Conservation (phyloP, 2,113 vertebrate species). For the Amphiprion percula region DNA sequence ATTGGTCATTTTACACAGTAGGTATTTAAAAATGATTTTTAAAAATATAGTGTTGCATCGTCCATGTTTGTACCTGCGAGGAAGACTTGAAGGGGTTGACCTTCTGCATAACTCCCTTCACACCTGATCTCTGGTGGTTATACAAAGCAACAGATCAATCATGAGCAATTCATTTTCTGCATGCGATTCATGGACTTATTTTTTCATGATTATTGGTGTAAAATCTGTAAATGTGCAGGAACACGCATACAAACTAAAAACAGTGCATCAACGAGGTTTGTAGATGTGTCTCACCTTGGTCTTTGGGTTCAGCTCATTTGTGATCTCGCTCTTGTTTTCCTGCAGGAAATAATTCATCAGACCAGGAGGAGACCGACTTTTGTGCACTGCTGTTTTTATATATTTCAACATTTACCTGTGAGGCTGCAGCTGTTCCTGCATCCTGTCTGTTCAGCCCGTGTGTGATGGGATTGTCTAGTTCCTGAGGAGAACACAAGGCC, state of each 20-base stretch:
- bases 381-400: background rate
- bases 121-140: conserved; percentile 46
- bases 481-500: conserved; percentile 29
- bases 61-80: conserved; percentile 58
- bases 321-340: conserved; percentile 5
- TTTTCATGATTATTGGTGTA: too few species aligned
- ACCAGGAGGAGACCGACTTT: background rate
- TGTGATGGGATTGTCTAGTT: conserved; percentile 37
- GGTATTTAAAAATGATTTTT: too few species aligned
- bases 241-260: too few species aligned
- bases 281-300: conserved; percentile 8
- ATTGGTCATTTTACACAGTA: too few species aligned
- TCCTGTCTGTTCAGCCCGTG: conserved; percentile 26
- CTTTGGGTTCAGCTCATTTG: conserved; percentile 4
- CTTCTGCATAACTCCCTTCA: conserved; percentile 73
- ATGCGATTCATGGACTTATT: too few species aligned
- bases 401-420: conserved; percentile 40
- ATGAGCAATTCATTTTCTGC: too few species aligned
- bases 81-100: conserved; percentile 75
- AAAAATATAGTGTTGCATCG: too few species aligned
- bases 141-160: conserved; percentile 8
- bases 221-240: too few species aligned
- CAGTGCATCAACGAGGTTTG: background rate
- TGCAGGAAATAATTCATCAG: background rate
- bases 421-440: background rate